Evolutionary conservation across 2,797 vertebrate species (phyloP).

Genomic region (Carcharodon carcharias): DNA sequence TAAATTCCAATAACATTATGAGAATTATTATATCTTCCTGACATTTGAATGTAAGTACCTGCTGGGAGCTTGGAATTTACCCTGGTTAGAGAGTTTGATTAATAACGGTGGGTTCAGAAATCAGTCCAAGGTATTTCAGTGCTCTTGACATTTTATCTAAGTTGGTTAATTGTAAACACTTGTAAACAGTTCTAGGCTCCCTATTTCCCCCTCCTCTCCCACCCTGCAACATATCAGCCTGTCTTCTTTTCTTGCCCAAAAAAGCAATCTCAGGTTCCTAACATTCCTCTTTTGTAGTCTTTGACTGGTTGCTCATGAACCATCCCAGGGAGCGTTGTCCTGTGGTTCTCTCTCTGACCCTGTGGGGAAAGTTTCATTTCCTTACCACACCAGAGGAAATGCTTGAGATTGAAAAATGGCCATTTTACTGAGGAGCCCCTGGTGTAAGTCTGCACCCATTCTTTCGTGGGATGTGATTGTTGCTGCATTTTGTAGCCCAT

Average conservation of each 20-base stretch:
- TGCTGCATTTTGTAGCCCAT: too few species aligned
- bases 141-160: not conserved
- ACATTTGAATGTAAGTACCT: not conserved
- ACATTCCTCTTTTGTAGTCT: too few species aligned
- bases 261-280: too few species aligned
- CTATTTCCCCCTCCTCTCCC: not conserved
- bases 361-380: too few species aligned
- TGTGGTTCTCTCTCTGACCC: too few species aligned
- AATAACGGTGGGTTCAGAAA: not conserved
- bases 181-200: not conserved
- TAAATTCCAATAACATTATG: too few species aligned
- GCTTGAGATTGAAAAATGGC: not conserved
- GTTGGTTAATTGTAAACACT: not conserved
- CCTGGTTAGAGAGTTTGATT: not conserved
- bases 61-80: not conserved
- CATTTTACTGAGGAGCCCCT: not conserved
- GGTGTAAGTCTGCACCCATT: too few species aligned
- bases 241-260: not conserved
- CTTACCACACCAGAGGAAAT: not conserved
- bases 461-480: too few species aligned
- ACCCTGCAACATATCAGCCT: not conserved
- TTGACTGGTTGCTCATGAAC: too few species aligned
- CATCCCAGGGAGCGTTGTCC: too few species aligned
- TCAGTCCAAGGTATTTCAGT: not conserved
- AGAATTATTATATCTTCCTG: too few species aligned